A percentile compares a stretch with the other conserved stretches of the same genome.
phyloP scores from a whole-genome alignment of 1,140 invertebrate species.

The Eriosoma lanigerum region DNA sequence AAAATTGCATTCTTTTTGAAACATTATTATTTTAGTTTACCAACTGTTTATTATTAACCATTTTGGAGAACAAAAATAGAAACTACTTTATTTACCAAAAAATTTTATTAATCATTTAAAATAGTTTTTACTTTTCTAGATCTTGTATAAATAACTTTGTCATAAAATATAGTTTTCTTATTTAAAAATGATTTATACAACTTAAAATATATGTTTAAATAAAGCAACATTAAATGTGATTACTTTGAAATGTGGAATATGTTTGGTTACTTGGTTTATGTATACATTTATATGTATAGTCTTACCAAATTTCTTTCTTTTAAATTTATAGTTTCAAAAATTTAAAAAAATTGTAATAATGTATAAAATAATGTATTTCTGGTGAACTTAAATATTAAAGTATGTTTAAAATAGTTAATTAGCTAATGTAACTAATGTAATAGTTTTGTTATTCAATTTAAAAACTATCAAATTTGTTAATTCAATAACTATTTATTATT shows the following conservation, averaged over 20 bases:
- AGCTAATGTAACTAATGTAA: too few relatives aligned
- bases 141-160: too few relatives aligned
- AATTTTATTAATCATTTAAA: not conserved
- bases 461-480: slow-evolving; percentile 1
- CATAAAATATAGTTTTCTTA: too few relatives aligned
- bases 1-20: not conserved
- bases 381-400: not conserved
- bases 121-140: too few relatives aligned
- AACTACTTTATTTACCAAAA: not conserved
- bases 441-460: not conserved
- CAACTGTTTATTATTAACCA: not conserved
- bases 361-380: not conserved
- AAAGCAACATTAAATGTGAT: not conserved
- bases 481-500: not conserved
- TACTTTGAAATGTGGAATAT: not conserved
- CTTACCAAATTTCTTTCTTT: not conserved
- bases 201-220: too few relatives aligned
- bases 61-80: not conserved
- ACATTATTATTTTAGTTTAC: not conserved
- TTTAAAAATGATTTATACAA: not conserved
- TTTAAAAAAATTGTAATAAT: not conserved
- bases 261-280: not conserved
- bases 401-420: not conserved
- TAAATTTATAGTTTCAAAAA: not conserved
- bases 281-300: not conserved